Base-by-base conservation (phyloP, 2,888 invertebrate species). In the Yponomeuta sedellus region DNA sequence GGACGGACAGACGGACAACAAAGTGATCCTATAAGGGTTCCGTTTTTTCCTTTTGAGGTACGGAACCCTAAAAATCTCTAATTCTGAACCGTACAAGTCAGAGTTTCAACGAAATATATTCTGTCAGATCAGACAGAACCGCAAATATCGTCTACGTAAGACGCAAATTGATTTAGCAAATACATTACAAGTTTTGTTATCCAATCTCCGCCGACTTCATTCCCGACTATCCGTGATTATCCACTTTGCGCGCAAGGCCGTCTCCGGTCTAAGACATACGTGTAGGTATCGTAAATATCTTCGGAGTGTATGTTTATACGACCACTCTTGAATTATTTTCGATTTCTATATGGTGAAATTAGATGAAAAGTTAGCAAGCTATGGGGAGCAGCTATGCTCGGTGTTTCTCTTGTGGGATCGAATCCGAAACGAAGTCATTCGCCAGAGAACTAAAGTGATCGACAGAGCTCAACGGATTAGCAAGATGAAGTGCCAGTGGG, bases 231-330 rank as follows among this genome's bases (percentile, higher is more conserved):
- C 77, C 88, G 88, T 89, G 90, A 89, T 90, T 88, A 89, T 88
- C 83, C 88, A 90, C 82, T 90, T 89, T 83, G 76, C 75, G 67
- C 70, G 76, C 87, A 82, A 88, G 86, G 88, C 82, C 86, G 76
- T 71, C 74, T 66, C 67, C 69, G 71, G 66, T 66, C 57, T 44
- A 39, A 39, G 34, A 19, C 62, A 62, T 39, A 39, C 5, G 22
- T 20, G 10, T 57, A n/a, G 6, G 62, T 34, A 58, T 20, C 20
- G 22, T 58, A 58, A 58, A 58, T 20, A 58, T 58, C 19, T 58
- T 58, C 22, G 22, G 20, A 58, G 20, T 10, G 59, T 25, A 59
- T 59, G 8, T 25, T 59, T 59, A 5, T 22, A 6, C 59, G 59
- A 59, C 4, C 11, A 5, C 20, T 59, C 25, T 20, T 34, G 20